A percentile compares a stretch with the other conserved stretches of the same genome.
Conservation (phyloP, 2,797 vertebrate genomes). For the Adelosebastes latens region DNA sequence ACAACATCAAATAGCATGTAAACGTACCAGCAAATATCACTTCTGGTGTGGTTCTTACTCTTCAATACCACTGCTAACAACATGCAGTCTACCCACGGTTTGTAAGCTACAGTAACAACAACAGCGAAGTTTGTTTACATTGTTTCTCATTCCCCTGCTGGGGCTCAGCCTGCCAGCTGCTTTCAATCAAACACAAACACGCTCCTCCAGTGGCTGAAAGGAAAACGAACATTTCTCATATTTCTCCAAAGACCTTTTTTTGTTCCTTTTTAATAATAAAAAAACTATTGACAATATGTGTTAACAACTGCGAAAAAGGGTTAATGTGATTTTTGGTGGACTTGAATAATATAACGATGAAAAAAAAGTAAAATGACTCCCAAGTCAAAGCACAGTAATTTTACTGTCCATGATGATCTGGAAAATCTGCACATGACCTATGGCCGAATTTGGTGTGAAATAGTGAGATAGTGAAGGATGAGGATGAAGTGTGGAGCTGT, state of each 20-base stretch:
- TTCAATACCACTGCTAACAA: not conserved
- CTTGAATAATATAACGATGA: not conserved
- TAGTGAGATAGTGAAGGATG: slow-evolving; percentile 46
- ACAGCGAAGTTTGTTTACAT: not conserved
- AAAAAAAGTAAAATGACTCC: not conserved
- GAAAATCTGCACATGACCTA: not conserved
- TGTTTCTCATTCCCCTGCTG: not conserved
- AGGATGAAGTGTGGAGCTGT: slow-evolving; percentile 57
- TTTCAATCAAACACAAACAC: not conserved
- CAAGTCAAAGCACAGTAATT: not conserved
- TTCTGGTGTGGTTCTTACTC: not conserved
- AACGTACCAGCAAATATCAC: not conserved
- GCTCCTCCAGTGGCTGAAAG: not conserved
- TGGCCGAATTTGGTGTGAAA: slow-evolving; percentile 23
- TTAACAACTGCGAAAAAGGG: not conserved
- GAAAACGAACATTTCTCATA: not conserved
- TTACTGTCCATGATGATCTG: not conserved
- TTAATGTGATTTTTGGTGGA: not conserved
- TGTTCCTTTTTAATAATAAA: not conserved
- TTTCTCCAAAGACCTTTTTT: not conserved
- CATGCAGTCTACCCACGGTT: not conserved
- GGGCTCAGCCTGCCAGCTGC: not conserved
- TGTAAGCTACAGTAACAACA: not conserved
- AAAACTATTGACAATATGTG: not conserved
- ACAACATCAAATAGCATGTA: not conserved